Evolutionary conservation across 2,888 invertebrate genomes (phyloP).

Genomic region (Toxonevra muliebris): DNA sequence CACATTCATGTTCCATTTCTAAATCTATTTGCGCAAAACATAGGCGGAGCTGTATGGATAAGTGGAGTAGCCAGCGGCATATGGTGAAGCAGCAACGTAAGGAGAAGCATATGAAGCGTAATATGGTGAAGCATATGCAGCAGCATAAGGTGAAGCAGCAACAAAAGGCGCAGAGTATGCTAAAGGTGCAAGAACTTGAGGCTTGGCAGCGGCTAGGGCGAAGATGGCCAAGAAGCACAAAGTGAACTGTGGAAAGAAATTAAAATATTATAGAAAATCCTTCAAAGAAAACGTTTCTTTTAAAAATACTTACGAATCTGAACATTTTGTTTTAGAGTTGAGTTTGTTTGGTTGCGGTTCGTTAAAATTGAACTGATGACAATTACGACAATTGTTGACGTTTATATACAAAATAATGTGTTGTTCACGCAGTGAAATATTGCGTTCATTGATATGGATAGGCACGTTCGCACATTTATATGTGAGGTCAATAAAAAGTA

Average conservation of each 20-base stretch:
- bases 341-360: constrained; percentile 4
- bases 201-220: constrained; percentile 45
- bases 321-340: constrained; percentile 36
- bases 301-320: constrained; percentile 40
- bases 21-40: constrained; percentile 31
- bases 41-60: constrained; percentile 50
- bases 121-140: constrained; percentile 40
- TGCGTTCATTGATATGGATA: too few relatives aligned
- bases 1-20: background rate
- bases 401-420: too few relatives aligned
- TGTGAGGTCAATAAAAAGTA: too few relatives aligned
- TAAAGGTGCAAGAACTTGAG: constrained; percentile 43
- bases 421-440: too few relatives aligned
- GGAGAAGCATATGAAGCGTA: constrained; percentile 45
- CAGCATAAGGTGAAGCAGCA: constrained; percentile 36
- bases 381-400: too few relatives aligned
- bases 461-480: too few relatives aligned
- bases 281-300: too few relatives aligned
- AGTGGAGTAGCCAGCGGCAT: constrained; percentile 54
- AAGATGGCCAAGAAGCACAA: constrained; percentile 43
- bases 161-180: constrained; percentile 43
- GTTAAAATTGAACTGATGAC: too few relatives aligned
- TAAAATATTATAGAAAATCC: background rate
- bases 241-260: constrained; percentile 31
- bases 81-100: constrained; percentile 42